These are phyloP conservation scores for Takifugu bimaculatus DNA, from an alignment of 2,113 vertebrate genomes.

Conservation along the genomic window DNA sequence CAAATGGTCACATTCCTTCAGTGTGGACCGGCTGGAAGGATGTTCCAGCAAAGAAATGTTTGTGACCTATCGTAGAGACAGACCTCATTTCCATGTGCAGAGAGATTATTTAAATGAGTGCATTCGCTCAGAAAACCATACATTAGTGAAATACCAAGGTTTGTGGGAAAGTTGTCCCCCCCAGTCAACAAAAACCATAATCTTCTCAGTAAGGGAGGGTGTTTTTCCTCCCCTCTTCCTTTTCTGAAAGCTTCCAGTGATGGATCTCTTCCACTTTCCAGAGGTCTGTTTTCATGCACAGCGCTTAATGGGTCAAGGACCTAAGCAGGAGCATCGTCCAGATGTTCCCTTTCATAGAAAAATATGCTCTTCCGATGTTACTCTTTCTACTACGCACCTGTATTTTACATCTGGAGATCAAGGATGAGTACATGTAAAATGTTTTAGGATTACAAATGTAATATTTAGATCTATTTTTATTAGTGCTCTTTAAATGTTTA, in stretches of 20 bases:
- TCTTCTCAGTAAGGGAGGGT: slow-evolving; percentile 35
- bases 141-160: not conserved
- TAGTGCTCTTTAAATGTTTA: slow-evolving; percentile 23
- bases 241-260: slow-evolving; percentile 61
- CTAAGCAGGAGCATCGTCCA: slow-evolving; percentile 18
- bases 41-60: too few species aligned
- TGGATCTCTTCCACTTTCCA: slow-evolving; percentile 53
- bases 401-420: slow-evolving; percentile 40
- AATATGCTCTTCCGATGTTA: slow-evolving; percentile 27
- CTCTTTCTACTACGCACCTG: slow-evolving; percentile 16
- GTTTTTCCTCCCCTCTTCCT: slow-evolving; percentile 41
- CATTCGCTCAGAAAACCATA: not conserved
- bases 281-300: slow-evolving; percentile 28
- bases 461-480: slow-evolving; percentile 56
- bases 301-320: slow-evolving; percentile 28
- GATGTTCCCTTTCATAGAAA: slow-evolving; percentile 33
- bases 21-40: too few species aligned
- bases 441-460: slow-evolving; percentile 50
- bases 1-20: too few species aligned
- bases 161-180: not conserved
- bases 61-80: too few species aligned
- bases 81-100: too few species aligned
- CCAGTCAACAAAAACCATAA: slow-evolving; percentile 35
- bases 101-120: too few species aligned
- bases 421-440: slow-evolving; percentile 15